phyloP scores from a whole-genome alignment of 2,797 vertebrate genomes.

The Anolis apletophallus region DNA sequence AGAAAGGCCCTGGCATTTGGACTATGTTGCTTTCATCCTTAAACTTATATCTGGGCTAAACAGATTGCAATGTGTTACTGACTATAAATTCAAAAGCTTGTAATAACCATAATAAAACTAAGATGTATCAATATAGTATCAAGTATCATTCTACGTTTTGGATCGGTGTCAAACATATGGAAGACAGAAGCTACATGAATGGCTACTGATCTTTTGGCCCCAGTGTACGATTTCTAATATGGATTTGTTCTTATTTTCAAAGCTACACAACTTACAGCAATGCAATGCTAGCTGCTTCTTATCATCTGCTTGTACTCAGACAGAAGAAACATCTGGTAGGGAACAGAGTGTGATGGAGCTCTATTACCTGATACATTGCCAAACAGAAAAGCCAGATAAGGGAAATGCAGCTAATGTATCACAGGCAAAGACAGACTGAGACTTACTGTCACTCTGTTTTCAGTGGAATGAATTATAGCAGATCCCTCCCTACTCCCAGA shows the following conservation, averaged over 20 bases:
- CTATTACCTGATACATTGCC: neutral
- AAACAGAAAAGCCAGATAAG: neutral
- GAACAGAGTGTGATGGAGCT: no score
- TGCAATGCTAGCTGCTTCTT: neutral
- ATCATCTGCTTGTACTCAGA: neutral
- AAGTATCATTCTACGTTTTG: neutral
- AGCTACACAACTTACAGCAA: neutral
- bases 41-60: neutral
- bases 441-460: neutral
- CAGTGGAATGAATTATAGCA: constrained; percentile 4
- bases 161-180: neutral
- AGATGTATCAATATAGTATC: no score
- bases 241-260: neutral
- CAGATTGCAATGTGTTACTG: neutral
- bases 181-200: no score
- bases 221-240: neutral
- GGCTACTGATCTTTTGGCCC: neutral
- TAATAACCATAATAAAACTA: neutral
- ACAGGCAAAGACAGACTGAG: neutral
- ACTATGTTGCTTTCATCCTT: neutral
- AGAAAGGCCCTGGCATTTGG: neutral
- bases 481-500: neutral
- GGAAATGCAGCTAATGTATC: neutral
- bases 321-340: neutral
- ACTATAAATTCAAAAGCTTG: neutral